Conservation (phyloP, 2,113 vertebrate species). For the Thoracochromis brauschi region DNA sequence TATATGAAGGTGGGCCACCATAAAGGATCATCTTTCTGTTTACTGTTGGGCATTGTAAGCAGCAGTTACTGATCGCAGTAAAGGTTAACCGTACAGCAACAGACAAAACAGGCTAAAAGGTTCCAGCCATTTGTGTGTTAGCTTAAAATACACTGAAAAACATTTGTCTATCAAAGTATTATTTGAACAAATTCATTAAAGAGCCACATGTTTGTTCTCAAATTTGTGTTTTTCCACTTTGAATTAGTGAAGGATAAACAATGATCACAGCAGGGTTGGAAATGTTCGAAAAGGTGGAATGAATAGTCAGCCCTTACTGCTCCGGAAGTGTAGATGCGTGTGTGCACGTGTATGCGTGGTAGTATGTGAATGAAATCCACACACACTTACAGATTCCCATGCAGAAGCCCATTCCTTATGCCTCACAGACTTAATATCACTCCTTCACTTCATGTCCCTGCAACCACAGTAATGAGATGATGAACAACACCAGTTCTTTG, state of each 20-base stretch:
- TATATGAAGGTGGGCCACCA: background rate
- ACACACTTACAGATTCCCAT: background rate
- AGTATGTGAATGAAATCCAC: background rate
- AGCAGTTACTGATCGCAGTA: background rate
- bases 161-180: background rate
- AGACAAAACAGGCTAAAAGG: background rate
- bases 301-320: background rate
- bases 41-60: background rate
- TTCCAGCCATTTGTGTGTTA: background rate
- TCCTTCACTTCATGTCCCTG: background rate
- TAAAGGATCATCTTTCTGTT: background rate
- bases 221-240: background rate
- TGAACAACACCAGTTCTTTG: conserved; percentile 48
- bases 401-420: background rate
- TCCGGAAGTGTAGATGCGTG: background rate
- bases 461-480: conserved; percentile 36
- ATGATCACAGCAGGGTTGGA: background rate
- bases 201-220: background rate
- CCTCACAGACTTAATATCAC: background rate
- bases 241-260: background rate
- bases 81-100: background rate
- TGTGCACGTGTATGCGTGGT: background rate
- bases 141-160: background rate
- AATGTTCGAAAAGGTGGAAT: background rate
- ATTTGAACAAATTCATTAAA: background rate